Evolutionary conservation across 2,888 invertebrate genomes (phyloP), one percentile per base, ranked within the genome.

Genomic region (Ophion ventricosus): DNA sequence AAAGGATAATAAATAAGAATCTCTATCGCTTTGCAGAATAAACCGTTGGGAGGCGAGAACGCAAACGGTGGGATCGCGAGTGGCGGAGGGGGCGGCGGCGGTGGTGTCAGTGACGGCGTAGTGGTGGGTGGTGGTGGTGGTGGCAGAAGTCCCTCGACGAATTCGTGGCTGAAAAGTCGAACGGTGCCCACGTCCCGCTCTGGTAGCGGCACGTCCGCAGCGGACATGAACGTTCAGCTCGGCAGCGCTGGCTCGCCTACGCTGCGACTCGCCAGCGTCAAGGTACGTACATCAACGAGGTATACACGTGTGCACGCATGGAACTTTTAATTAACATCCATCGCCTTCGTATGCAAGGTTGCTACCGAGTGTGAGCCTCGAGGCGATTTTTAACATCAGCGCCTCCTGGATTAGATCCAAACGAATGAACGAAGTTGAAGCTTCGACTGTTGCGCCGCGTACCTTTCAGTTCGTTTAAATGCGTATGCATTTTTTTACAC

Each of bases 211-310:
- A 89, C 91, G 88, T 90, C 92, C 89, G 88, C 92, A 88, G 88
- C 92, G 90, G 94, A 94, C 90, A 95, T 94, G 94, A 95, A 95
- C 91, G 93, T 94, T 80, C 94, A 94, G 89, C 90, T 95, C 86
- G 93, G 94, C 88, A 94, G 93, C 88, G 92, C 94, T 84, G 94
- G 94, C 89, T 93, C 94, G 87, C 93, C 94, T 80, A 94, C 94
- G 88, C 91, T 94, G 89, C 93, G 94, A 88, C 92, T 94, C 82
- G 92, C 94, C 83, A 91, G 91, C 90, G 92, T 93, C 81, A 93
- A 93, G 92, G 93, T 93, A 88, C 82, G 79, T 81, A 35, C 43
- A 56, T 67, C 40, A 43, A 49, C 17, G 35, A n/a, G n/a, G n/a
- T 10, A 26, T 8, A 10, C 25, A 26, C 26, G 35, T 2, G 26